Percentiles rank a stretch among this genome's conserved stretches.
phyloP scores from a whole-genome alignment of 2,797 vertebrate genomes.

The Peromyscus nudipes region DNA sequence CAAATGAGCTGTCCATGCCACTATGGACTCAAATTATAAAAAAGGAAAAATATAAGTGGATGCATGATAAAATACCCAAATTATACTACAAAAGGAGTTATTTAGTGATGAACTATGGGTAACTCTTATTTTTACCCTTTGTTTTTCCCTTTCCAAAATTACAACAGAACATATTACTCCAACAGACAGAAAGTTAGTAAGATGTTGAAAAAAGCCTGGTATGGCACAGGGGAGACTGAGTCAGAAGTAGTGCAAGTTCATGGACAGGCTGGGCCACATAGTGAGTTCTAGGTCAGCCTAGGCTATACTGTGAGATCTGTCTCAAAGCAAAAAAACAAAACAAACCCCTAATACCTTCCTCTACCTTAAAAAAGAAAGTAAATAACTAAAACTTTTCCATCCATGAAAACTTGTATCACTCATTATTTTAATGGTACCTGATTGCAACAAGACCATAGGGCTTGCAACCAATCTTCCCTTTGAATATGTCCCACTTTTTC shows the following conservation, averaged over 20 bases:
- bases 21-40: neutral
- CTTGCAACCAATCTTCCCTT: conserved; percentile 4
- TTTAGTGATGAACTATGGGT: neutral
- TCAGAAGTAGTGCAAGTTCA: neutral
- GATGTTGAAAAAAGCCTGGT: neutral
- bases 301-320: neutral
- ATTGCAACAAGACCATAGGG: neutral
- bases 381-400: conserved; percentile 15
- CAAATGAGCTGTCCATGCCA: conserved; percentile 5
- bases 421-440: conserved; percentile 2
- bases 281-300: neutral
- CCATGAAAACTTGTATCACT: neutral
- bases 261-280: neutral
- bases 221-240: neutral
- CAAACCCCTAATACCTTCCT: neutral
- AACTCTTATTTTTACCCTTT: conserved; percentile 42
- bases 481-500: conserved; percentile 29
- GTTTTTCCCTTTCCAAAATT: neutral
- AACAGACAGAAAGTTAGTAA: neutral
- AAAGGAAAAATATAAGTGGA: conserved; percentile 8
- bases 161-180: neutral
- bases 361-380: neutral
- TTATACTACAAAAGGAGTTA: neutral
- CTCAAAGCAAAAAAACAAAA: neutral
- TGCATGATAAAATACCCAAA: conserved; percentile 36